phyloP scores from a whole-genome alignment of 2,797 vertebrate genomes.

The Sebastes matsubarae region DNA sequence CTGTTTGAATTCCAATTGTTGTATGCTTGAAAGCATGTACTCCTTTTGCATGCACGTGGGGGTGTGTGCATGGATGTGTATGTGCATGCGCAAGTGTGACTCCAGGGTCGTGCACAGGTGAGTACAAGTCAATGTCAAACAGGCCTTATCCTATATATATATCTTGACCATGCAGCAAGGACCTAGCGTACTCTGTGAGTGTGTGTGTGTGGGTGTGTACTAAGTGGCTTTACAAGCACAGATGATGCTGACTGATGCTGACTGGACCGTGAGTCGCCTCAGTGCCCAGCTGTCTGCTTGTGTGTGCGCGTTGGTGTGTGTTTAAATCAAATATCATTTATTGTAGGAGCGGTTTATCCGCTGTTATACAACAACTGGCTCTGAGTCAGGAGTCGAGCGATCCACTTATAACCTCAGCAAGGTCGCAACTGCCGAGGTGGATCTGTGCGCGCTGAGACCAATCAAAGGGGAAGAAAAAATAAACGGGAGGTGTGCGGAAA shows the following conservation, averaged over 20 bases:
- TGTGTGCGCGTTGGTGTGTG: conserved; percentile 12
- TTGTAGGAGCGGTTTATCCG: conserved; percentile 46
- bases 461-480: conserved; percentile 29
- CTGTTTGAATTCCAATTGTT: conserved; percentile 61
- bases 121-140: conserved; percentile 43
- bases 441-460: conserved; percentile 32
- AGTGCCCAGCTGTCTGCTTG: conserved; percentile 49
- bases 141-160: neutral
- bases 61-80: neutral
- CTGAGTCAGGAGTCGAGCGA: conserved; percentile 50
- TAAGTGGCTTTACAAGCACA: conserved; percentile 33
- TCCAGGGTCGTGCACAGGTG: conserved; percentile 12
- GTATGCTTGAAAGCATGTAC: neutral
- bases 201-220: neutral
- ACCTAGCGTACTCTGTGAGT: neutral
- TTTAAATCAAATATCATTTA: conserved; percentile 58
- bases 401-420: conserved; percentile 59
- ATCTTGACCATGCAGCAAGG: conserved; percentile 30
- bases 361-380: conserved; percentile 64
- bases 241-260: conserved; percentile 63
- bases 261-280: conserved; percentile 58
- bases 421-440: conserved; percentile 55
- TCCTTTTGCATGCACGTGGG: neutral
- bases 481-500: conserved; percentile 29
- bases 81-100: neutral